Evolutionary conservation across 2,797 vertebrate genomes (phyloP).

Genomic region (Rhodeus uyekii): DNA sequence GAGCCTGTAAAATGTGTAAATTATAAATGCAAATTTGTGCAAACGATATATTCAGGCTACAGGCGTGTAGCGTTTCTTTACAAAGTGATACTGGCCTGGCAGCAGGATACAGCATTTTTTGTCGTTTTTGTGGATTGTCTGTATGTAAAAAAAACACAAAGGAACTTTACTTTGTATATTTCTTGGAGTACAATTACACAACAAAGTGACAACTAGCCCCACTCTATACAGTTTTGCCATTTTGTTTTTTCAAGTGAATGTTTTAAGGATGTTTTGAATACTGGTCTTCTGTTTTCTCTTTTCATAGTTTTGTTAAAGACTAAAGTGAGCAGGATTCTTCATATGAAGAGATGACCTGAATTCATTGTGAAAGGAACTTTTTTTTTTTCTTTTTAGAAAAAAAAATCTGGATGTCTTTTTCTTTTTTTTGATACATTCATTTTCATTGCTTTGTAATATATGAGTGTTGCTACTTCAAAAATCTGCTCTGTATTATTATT

Average conservation of each 20-base stretch:
- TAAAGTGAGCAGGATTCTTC: constrained; percentile 39
- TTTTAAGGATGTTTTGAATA: not conserved
- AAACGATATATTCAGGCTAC: too few relatives aligned
- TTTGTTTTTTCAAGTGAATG: not conserved
- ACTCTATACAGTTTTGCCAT: too few relatives aligned
- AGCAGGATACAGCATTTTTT: too few relatives aligned
- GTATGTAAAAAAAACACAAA: too few relatives aligned
- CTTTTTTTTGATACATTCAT: constrained; percentile 54
- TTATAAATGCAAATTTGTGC: too few relatives aligned
- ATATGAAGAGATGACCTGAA: constrained; percentile 54
- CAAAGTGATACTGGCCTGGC: too few relatives aligned
- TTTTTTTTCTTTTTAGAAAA: constrained; percentile 59
- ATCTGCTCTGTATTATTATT: constrained; percentile 53
- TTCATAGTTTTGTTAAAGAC: constrained; percentile 86
- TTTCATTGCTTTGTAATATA: constrained; percentile 67
- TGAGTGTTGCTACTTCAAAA: constrained; percentile 58
- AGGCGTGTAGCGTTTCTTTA: too few relatives aligned
- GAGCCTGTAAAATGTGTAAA: too few relatives aligned
- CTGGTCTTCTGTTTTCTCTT: constrained; percentile 25
- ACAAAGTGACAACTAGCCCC: too few relatives aligned
- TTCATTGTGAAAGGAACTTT: constrained; percentile 42
- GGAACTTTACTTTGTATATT: too few relatives aligned
- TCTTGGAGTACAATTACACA: too few relatives aligned
- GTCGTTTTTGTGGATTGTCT: too few relatives aligned
- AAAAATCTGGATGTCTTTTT: constrained; percentile 48